These are phyloP conservation scores for Sorex fumeus DNA, from an alignment of 2,113 vertebrate genomes.

Conservation along the genomic window DNA sequence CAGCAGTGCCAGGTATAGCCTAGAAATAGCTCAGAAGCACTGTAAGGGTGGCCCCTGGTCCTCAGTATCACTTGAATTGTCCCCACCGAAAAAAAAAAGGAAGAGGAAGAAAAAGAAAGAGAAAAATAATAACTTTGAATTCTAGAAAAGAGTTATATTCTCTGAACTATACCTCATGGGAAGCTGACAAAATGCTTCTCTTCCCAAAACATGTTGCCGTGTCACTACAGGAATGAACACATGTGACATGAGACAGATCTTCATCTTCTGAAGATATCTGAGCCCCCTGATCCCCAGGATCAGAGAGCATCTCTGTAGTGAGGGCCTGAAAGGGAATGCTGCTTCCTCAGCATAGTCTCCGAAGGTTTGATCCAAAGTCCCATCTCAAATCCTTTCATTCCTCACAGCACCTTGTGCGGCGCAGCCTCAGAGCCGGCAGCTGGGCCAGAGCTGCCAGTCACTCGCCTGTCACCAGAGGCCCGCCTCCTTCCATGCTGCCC, in stretches of 20 bases:
- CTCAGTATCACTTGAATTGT: too few species aligned
- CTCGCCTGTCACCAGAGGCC: not conserved
- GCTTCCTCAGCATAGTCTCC: constrained; percentile 40
- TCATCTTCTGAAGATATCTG: constrained; percentile 43
- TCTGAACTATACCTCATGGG: constrained; percentile 30
- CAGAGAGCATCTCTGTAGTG: not conserved
- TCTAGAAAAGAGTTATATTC: constrained; percentile 51
- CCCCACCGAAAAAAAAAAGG: too few species aligned
- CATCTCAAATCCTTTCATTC: constrained; percentile 3
- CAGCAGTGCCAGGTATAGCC: too few species aligned
- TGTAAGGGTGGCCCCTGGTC: too few species aligned
- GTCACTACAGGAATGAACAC: not conserved
- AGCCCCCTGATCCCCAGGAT: constrained; percentile 5
- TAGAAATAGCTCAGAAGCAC: too few species aligned
- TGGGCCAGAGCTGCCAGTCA: not conserved
- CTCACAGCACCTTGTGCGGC: not conserved
- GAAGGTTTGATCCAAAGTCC: not conserved
- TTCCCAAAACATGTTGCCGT: not conserved
- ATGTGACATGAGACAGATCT: constrained; percentile 29
- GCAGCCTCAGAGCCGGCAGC: not conserved
- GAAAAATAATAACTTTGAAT: not conserved
- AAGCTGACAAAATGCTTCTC: constrained; percentile 30
- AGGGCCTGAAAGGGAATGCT: constrained; percentile 33
- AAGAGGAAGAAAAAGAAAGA: too few species aligned
- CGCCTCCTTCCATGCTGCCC: not conserved